Conservation (phyloP, 2,888 invertebrate species). For the Heliconius cydno region DNA sequence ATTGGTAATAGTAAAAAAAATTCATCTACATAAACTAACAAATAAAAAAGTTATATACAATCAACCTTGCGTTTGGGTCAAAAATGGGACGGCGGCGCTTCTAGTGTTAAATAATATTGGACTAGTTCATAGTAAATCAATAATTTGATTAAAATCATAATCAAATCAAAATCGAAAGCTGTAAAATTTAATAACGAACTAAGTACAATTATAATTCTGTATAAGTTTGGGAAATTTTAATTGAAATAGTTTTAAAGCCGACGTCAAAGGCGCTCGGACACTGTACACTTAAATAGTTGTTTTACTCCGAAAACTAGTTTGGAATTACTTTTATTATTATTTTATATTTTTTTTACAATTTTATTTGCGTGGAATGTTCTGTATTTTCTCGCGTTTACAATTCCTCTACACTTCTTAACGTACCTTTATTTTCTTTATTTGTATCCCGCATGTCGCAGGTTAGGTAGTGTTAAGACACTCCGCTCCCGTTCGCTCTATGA, state of each 20-base stretch:
- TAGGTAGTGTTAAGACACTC: too few species aligned
- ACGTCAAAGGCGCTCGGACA: constrained; percentile 47
- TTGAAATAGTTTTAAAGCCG: constrained; percentile 50
- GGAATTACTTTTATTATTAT: constrained; percentile 5
- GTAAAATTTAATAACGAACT: constrained; percentile 31
- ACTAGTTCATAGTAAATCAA: background rate
- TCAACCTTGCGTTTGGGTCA: too few species aligned
- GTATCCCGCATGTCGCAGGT: too few species aligned
- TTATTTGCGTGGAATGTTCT: too few species aligned
- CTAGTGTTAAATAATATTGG: background rate
- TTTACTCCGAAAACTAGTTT: constrained; percentile 33
- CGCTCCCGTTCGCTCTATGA: too few species aligned
- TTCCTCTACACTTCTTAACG: too few species aligned
- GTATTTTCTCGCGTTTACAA: too few species aligned
- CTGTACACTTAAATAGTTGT: constrained; percentile 29
- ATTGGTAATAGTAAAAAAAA: too few species aligned
- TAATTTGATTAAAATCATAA: background rate
- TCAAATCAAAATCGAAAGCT: background rate
- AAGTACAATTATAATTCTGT: constrained; percentile 36
- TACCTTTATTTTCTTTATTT: too few species aligned
- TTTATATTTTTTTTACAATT: background rate
- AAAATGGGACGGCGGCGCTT: too few species aligned
- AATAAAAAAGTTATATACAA: too few species aligned
- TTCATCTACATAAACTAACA: too few species aligned
- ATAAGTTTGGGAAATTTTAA: constrained; percentile 51